Percentiles rank a stretch among this genome's conserved stretches.
phyloP scores from a whole-genome alignment of 2,888 invertebrate species.

The Lingula anatina region DNA sequence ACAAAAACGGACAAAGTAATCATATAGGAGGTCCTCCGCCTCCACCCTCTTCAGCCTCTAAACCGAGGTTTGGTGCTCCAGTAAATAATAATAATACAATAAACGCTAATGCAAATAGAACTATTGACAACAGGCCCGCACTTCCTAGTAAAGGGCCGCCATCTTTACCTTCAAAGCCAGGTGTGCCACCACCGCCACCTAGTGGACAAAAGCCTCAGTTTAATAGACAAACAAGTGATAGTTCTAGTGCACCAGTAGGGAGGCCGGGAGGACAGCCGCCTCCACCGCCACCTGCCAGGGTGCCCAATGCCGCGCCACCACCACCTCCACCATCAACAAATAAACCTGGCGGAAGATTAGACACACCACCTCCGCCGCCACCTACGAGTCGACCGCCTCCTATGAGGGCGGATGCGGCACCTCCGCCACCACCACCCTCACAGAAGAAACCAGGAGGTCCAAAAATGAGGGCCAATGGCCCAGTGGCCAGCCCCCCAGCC shows the following conservation, averaged over 20 bases:
- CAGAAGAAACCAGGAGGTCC: conserved; percentile 1
- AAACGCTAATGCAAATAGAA: conserved; percentile 14
- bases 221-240: too few relatives aligned
- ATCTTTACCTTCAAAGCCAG: conserved; percentile 22
- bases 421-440: conserved; percentile 7
- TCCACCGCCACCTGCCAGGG: conserved; percentile 49
- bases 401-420: conserved; percentile 11
- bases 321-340: too few relatives aligned
- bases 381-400: conserved; percentile 7
- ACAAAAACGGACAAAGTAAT: conserved; percentile 17
- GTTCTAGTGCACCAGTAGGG: conserved; percentile 8
- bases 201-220: conserved; percentile 7
- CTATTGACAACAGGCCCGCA: conserved; percentile 20
- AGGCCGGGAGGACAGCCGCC: conserved; percentile 11
- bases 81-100: too few relatives aligned
- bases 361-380: conserved; percentile 16
- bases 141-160: conserved; percentile 16
- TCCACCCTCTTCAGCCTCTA: conserved; percentile 16
- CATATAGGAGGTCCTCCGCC: conserved; percentile 13
- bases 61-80: too few relatives aligned
- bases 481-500: too few relatives aligned
- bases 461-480: too few relatives aligned
- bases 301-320: too few relatives aligned
- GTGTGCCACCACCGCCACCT: conserved; percentile 14
- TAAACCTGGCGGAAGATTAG: too few relatives aligned